phyloP scores from a whole-genome alignment of 2,888 invertebrate species.

The Rosalia funebris region DNA sequence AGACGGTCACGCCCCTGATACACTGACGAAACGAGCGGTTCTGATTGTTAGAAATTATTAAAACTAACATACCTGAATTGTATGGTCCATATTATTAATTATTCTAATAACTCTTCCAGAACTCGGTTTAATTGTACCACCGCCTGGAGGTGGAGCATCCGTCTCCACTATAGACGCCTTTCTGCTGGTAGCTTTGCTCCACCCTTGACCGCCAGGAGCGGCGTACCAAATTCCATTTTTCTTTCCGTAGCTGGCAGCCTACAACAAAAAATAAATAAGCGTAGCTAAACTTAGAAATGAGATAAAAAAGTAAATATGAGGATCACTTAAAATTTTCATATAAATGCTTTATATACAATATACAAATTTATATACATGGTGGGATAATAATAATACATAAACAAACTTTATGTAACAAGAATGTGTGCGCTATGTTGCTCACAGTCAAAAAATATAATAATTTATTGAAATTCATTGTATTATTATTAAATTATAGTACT shows the following conservation, averaged over 20 bases:
- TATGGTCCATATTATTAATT: constrained; percentile 92
- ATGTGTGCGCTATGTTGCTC: no score
- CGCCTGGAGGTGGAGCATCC: constrained; percentile 75
- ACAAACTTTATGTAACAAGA: no score
- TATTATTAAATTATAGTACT: no score
- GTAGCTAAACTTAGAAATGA: not conserved
- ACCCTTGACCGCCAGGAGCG: constrained; percentile 68
- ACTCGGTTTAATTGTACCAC: constrained; percentile 74
- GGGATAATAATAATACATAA: no score
- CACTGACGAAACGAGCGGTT: no score
- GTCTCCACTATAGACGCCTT: constrained; percentile 87
- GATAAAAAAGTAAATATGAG: not conserved
- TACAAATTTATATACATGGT: no score
- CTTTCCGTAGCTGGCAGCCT: constrained; percentile 91
- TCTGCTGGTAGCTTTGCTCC: constrained; percentile 78
- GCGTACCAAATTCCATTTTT: constrained; percentile 91
- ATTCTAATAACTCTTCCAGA: constrained; percentile 90
- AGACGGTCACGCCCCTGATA: no score
- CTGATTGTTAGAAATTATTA: no score
- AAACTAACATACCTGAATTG: constrained; percentile 78
- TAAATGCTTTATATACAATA: not conserved
- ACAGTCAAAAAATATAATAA: no score
- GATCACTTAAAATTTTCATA: not conserved
- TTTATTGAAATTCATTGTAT: no score
- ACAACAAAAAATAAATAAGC: constrained; percentile 47